These are phyloP conservation scores for Lerista edwardsae DNA, from an alignment of 2,797 vertebrate genomes.

Conservation along the genomic window DNA sequence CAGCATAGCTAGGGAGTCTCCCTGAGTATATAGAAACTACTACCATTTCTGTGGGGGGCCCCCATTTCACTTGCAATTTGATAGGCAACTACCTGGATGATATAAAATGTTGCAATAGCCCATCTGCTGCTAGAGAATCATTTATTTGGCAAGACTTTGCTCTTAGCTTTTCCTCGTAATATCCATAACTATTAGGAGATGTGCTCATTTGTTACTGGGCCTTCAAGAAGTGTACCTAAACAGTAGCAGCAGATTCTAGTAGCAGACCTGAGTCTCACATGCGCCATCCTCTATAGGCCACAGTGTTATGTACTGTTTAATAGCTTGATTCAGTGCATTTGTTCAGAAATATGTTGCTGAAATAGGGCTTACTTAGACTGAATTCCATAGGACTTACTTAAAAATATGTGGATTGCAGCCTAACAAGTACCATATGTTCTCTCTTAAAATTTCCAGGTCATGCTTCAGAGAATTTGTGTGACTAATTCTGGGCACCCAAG, in stretches of 20 bases:
- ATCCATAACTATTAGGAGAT: background rate
- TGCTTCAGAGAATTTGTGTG: background rate
- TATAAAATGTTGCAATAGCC: background rate
- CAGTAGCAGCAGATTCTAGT: background rate
- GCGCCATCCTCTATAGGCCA: background rate
- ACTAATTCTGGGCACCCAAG: background rate
- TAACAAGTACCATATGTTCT: background rate
- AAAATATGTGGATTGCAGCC: background rate
- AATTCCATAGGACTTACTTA: background rate
- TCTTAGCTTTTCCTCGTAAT: background rate
- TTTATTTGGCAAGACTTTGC: background rate
- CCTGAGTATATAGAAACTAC: too few relatives aligned
- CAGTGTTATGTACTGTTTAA: background rate
- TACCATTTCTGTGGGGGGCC: too few relatives aligned
- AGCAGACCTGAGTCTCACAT: background rate
- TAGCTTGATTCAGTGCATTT: background rate
- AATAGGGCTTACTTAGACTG: background rate
- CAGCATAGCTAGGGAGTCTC: too few relatives aligned
- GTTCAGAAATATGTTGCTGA: background rate
- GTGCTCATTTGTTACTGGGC: background rate
- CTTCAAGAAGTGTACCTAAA: background rate
- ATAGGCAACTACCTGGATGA: too few relatives aligned
- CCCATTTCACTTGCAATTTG: too few relatives aligned
- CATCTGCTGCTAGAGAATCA: conserved; percentile 23
- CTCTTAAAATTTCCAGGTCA: conserved; percentile 14